Evolutionary conservation across 2,113 vertebrate genomes (phyloP), one percentile per base, ranked within the genome.

Genomic region (Synchiropus splendidus): DNA sequence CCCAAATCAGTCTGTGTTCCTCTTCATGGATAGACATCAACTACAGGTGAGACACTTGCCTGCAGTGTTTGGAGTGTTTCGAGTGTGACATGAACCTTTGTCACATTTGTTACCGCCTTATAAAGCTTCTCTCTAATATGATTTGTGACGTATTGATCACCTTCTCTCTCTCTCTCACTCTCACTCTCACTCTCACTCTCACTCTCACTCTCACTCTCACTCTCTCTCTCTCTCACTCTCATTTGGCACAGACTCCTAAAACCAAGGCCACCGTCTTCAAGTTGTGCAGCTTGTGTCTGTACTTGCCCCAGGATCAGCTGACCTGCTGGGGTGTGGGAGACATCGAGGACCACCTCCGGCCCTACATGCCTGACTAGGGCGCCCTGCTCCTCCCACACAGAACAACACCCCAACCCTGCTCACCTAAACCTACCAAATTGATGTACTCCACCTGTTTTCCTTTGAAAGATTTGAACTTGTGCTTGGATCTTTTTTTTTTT

Each of bases 231-330:
- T n/a, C n/a, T n/a, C n/a, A n/a, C 37, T 12, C 45, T 50, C 6
- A 52, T 59, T 40, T 34, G 12, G 45, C 70, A 27, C 76, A 98
- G 94, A 97, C 93, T 92, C 90, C 91, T 85, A 98, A 98, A 91
- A 92, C 90, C 83, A 97, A 97, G 94, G 90, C 93, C 80, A 96
- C 92, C 78, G 90, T 98, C 85, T 94, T 98, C 90, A 99, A 99
- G 90, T 89, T 99, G 89, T 99, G 94, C 91, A 98, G 95, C 89
- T 89, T 99, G 78, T 99, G 95, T 88, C 88, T 99, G 73, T 98
- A 96, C 87, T 86, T 99, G 85, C 95, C 94, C 59, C 95, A 99
- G 88, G 94, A 97, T 72, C 95, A 99, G 89, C 91, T 99, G 83
- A 99, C 95, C 81, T 91, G 93, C 81, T 99, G 95, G 93, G 91